phyloP scores from a whole-genome alignment of 2,797 vertebrate species.

The Poeciliopsis turneri region DNA sequence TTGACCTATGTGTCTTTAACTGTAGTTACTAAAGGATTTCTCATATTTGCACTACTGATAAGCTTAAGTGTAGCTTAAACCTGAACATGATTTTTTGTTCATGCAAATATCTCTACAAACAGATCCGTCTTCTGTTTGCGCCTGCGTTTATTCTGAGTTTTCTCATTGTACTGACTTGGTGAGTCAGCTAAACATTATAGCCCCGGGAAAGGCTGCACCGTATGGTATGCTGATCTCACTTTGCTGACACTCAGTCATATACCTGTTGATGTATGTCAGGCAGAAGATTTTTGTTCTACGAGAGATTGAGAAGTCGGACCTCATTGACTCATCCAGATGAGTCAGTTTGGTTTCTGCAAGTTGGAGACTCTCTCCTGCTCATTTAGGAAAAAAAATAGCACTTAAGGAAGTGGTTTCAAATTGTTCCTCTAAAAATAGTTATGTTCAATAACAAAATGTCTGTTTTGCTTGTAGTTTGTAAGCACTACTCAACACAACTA shows the following conservation, averaged over 20 bases:
- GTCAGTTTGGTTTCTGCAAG: slow-evolving; percentile 9
- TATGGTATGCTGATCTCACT: slow-evolving; percentile 32
- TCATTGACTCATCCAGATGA: background rate
- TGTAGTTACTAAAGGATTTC: background rate
- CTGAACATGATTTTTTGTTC: background rate
- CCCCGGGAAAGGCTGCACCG: slow-evolving; percentile 11
- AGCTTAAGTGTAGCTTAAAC: background rate
- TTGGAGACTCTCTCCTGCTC: background rate
- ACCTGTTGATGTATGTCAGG: slow-evolving; percentile 18
- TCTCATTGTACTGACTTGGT: slow-evolving; percentile 41
- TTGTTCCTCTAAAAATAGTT: background rate
- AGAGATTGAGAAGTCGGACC: background rate
- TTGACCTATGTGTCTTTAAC: background rate
- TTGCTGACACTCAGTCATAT: slow-evolving; percentile 51
- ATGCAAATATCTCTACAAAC: slow-evolving; percentile 9
- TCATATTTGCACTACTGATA: background rate
- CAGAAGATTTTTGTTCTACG: slow-evolving; percentile 8
- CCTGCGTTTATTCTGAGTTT: slow-evolving; percentile 47
- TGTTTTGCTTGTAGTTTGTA: background rate
- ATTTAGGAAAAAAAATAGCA: background rate
- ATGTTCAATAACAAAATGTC: background rate
- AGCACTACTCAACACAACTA: background rate
- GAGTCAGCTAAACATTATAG: slow-evolving; percentile 36
- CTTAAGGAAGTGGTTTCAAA: background rate
- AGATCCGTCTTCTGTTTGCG: background rate